These are phyloP conservation scores for Sphinx pinastri DNA, from an alignment of 2,888 invertebrate species.

Conservation along the genomic window DNA sequence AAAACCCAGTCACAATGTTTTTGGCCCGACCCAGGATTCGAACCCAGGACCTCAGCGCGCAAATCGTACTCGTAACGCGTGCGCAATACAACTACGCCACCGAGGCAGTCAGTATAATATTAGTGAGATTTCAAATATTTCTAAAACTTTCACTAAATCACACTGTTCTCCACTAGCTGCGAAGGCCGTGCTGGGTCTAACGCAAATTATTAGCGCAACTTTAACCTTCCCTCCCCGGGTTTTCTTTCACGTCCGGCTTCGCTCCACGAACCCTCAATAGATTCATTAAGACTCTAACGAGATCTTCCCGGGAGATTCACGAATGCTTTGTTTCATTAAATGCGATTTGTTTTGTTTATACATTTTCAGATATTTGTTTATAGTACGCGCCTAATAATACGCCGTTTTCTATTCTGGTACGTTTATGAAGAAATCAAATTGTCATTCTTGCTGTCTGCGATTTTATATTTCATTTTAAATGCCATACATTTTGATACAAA, in stretches of 20 bases:
- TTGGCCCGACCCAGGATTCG: no score
- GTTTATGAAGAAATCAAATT: neutral
- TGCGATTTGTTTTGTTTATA: conserved; percentile 75
- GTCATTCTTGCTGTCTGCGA: neutral
- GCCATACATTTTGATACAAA: neutral
- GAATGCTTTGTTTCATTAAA: conserved; percentile 78
- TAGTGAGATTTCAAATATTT: no score
- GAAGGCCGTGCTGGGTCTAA: conserved; percentile 52
- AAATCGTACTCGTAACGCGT: no score
- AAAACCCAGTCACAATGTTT: no score
- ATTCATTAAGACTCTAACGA: conserved; percentile 82
- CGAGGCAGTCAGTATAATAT: no score
- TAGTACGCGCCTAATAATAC: conserved; percentile 10
- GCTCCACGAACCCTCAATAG: conserved; percentile 80
- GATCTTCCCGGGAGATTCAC: conserved; percentile 77
- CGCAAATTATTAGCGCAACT: conserved; percentile 77
- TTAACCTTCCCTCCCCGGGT: conserved; percentile 56
- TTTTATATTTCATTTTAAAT: neutral
- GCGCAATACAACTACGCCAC: no score
- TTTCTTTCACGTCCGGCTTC: conserved; percentile 69
- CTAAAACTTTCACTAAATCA: neutral
- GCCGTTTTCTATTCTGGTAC: conserved; percentile 5
- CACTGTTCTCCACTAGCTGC: neutral
- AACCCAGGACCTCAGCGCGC: no score
- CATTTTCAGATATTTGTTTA: conserved; percentile 23